Evolutionary conservation across 2,797 vertebrate genomes (phyloP).

Genomic region (Gymnothorax javanicus): DNA sequence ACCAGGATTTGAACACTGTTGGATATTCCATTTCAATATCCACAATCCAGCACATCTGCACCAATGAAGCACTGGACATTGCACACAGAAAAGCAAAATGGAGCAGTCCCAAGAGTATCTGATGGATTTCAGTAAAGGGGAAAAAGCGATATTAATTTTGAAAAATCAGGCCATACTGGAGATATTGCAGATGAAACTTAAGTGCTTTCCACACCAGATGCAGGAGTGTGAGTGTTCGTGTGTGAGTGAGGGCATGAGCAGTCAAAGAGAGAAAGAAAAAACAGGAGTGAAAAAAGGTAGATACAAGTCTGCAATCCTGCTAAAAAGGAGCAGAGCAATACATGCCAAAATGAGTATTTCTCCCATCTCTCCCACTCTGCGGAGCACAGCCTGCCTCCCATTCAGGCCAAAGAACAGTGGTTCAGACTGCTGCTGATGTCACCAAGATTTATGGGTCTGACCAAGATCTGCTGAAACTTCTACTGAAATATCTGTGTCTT

Average conservation of each 20-base stretch:
- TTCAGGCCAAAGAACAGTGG: neutral
- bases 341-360: conserved; percentile 47
- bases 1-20: neutral
- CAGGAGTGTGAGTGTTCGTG: neutral
- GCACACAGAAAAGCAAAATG: conserved; percentile 15
- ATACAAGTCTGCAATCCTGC: conserved; percentile 27
- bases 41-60: neutral
- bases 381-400: conserved; percentile 15
- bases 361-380: neutral
- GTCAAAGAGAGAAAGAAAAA: conserved; percentile 15
- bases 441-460: conserved; percentile 46
- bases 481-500: conserved; percentile 24
- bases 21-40: neutral
- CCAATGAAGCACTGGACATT: neutral
- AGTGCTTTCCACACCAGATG: neutral
- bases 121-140: conserved; percentile 26
- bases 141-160: neutral
- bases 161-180: neutral
- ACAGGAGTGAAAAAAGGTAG: conserved; percentile 11
- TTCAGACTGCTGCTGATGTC: conserved; percentile 39
- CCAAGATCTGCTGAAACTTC: conserved; percentile 44
- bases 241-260: conserved; percentile 33
- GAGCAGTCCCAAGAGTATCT: conserved; percentile 32
- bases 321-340: conserved; percentile 36
- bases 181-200: neutral